phyloP scores from a whole-genome alignment of 2,888 invertebrate genomes.

The Meteorus cinctellus region DNA sequence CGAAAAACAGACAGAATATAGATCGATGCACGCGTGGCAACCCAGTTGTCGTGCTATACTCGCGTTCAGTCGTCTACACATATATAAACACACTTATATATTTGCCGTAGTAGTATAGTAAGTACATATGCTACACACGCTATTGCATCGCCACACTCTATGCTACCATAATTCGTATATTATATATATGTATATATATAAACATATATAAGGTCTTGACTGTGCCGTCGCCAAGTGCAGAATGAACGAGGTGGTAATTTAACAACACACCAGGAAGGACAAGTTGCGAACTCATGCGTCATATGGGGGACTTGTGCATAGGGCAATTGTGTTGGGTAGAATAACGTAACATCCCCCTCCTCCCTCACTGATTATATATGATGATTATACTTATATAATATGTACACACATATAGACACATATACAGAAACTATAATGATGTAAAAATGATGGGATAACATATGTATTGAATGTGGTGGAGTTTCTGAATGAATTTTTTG shows the following conservation, averaged over 20 bases:
- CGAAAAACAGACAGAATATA: conserved; percentile 49
- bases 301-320: conserved; percentile 40
- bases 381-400: conserved; percentile 5
- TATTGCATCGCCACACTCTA: background rate
- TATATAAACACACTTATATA: background rate
- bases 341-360: background rate
- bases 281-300: conserved; percentile 55
- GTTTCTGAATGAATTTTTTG: too few species aligned
- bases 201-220: background rate
- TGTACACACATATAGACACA: background rate
- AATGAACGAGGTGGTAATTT: conserved; percentile 53
- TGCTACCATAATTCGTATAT: conserved; percentile 7
- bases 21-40: conserved; percentile 35
- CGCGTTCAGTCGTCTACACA: background rate
- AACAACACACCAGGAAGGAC: conserved; percentile 49
- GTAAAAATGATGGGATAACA: too few species aligned
- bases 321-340: conserved; percentile 16
- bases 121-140: conserved; percentile 1
- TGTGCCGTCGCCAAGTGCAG: conserved; percentile 20
- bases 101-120: conserved; percentile 6
- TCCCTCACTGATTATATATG: background rate
- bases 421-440: too few species aligned
- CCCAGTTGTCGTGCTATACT: background rate
- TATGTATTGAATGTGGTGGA: too few species aligned
- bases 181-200: background rate